Percentiles rank a stretch among this genome's conserved stretches.
These are phyloP conservation scores for Phytoseiulus persimilis DNA, from an alignment of 2,888 invertebrate species.

Conservation along the genomic window DNA sequence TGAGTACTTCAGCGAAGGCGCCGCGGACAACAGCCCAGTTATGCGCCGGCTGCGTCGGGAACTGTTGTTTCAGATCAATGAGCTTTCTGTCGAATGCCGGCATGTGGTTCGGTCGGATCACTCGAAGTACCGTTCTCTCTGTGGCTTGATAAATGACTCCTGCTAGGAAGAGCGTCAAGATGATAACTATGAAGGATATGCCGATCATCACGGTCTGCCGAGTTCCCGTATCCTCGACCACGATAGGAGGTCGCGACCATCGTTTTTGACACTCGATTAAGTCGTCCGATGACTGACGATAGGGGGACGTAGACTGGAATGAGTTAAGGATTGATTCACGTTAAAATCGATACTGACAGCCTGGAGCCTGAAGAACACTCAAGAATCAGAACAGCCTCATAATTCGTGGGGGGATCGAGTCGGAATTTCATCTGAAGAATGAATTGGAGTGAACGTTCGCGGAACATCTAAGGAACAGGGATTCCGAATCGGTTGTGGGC, in stretches of 20 bases:
- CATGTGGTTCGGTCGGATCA: constrained; percentile 14
- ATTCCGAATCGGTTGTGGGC: no score
- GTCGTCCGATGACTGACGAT: neutral
- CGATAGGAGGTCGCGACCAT: neutral
- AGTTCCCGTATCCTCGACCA: neutral
- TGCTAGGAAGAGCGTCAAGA: neutral
- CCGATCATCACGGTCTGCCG: neutral
- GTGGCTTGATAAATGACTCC: neutral
- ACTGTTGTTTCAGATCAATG: neutral
- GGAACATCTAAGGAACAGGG: no score
- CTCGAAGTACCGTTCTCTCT: neutral
- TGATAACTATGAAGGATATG: neutral
- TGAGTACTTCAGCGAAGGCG: constrained; percentile 11
- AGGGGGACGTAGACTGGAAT: neutral
- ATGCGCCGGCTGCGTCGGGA: constrained; percentile 22
- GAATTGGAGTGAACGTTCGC: no score
- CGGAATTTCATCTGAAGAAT: no score
- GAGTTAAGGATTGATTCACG: neutral
- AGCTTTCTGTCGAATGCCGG: constrained; percentile 20
- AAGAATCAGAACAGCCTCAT: no score
- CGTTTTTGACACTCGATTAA: neutral
- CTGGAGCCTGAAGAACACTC: no score
- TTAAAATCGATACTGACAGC: no score
- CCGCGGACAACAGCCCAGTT: constrained; percentile 20
- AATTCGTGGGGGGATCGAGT: no score